phyloP scores from a whole-genome alignment of 2,888 invertebrate genomes.

The Plebejus anna region DNA sequence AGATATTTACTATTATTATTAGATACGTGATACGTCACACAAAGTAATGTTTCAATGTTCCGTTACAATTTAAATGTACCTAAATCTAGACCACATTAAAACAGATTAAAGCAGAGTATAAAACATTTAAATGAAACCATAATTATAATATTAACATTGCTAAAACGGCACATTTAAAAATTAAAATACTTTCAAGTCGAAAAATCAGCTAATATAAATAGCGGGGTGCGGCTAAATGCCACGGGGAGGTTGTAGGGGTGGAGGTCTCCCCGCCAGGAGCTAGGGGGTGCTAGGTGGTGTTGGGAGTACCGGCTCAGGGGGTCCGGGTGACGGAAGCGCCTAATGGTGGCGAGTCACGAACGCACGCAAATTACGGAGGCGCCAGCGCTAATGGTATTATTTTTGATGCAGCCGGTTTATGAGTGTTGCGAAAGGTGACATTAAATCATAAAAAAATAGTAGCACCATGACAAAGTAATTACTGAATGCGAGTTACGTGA shows the following conservation, averaged over 20 bases:
- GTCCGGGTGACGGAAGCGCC: slow-evolving; percentile 54
- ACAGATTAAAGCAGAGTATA: neutral
- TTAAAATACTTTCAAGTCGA: neutral
- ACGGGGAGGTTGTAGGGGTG: slow-evolving; percentile 37
- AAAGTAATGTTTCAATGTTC: too few relatives aligned
- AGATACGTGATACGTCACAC: too few relatives aligned
- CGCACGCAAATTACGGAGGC: slow-evolving; percentile 55
- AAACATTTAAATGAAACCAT: neutral
- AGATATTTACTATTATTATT: too few relatives aligned
- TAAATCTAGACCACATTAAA: neutral
- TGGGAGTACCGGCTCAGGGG: slow-evolving; percentile 31
- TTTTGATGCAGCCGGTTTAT: slow-evolving; percentile 9
- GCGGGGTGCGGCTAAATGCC: slow-evolving; percentile 48
- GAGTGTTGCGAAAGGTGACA: neutral
- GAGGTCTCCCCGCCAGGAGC: neutral
- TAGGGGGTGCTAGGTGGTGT: neutral
- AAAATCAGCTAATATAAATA: slow-evolving; percentile 13
- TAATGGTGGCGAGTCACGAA: slow-evolving; percentile 73
- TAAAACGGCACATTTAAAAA: neutral
- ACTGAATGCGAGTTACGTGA: neutral
- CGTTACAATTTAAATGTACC: too few relatives aligned
- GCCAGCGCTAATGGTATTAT: slow-evolving; percentile 45
- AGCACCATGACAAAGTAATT: neutral
- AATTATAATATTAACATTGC: neutral
- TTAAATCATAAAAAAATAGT: neutral